phyloP scores from a whole-genome alignment of 2,888 invertebrate species.

The Ypsolopha sequella region DNA sequence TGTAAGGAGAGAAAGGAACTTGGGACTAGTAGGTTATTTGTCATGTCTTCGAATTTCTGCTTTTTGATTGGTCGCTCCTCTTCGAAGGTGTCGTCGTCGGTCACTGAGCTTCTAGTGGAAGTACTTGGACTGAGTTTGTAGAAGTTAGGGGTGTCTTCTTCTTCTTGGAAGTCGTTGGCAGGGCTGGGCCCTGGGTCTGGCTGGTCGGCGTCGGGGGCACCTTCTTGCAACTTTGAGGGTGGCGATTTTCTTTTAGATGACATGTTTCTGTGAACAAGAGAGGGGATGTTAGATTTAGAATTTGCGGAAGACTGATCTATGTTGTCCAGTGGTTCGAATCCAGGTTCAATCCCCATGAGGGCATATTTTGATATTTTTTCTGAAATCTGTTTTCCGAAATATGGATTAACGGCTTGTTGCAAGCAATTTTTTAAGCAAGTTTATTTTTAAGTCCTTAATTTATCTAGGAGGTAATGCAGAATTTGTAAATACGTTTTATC shows the following conservation, averaged over 20 bases:
- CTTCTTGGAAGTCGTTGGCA: constrained; percentile 58
- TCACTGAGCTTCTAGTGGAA: constrained; percentile 57
- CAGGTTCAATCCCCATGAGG: too few relatives aligned
- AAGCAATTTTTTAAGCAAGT: too few relatives aligned
- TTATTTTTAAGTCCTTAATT: too few relatives aligned
- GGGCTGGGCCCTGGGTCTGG: constrained; percentile 61
- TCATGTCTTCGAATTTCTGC: constrained; percentile 75
- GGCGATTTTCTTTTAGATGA: constrained; percentile 97
- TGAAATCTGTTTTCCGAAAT: too few relatives aligned
- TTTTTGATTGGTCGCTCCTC: constrained; percentile 73
- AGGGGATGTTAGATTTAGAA: background rate
- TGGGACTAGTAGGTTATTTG: constrained; percentile 70
- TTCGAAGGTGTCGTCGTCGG: constrained; percentile 74
- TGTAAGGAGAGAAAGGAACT: constrained; percentile 67
- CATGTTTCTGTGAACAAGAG: constrained; percentile 79
- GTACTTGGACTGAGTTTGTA: constrained; percentile 63
- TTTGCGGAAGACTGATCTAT: too few relatives aligned
- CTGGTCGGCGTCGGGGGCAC: constrained; percentile 63
- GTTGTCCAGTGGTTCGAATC: too few relatives aligned
- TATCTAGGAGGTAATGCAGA: too few relatives aligned
- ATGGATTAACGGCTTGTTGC: too few relatives aligned
- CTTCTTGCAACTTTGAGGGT: constrained; percentile 92
- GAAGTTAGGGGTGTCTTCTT: constrained; percentile 52
- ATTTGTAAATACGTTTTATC: too few relatives aligned
- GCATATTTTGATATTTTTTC: too few relatives aligned